Percentiles rank a stretch among this genome's conserved stretches.
phyloP scores from a whole-genome alignment of 2,797 vertebrate species.

The Spea hammondii region DNA sequence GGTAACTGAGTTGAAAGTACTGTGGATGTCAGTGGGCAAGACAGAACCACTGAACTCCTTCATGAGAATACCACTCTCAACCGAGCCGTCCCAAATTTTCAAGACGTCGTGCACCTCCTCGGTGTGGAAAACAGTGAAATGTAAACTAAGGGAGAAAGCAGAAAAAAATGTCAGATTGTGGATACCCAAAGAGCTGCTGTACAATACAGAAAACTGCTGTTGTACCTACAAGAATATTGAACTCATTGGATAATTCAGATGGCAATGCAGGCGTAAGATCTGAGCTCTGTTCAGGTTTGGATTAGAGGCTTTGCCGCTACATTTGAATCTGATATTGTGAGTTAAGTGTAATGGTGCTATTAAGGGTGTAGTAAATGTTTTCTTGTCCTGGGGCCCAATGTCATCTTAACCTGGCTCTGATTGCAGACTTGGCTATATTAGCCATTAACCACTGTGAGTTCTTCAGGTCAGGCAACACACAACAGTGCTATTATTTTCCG shows the following conservation, averaged over 20 bases:
- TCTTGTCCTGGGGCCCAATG: no score
- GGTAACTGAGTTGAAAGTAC: constrained; percentile 90
- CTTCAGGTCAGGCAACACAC: not conserved
- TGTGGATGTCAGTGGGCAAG: constrained; percentile 85
- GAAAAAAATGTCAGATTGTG: not conserved
- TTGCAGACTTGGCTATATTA: not conserved
- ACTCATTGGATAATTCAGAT: not conserved
- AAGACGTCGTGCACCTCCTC: constrained; percentile 94
- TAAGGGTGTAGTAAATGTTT: no score
- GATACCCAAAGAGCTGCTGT: not conserved
- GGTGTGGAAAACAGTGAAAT: constrained; percentile 95
- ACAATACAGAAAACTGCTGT: not conserved
- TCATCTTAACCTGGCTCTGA: no score
- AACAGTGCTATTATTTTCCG: not conserved
- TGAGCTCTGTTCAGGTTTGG: no score
- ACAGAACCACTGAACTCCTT: constrained; percentile 85
- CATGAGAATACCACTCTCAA: constrained; percentile 90
- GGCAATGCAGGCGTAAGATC: no score
- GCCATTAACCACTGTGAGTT: not conserved
- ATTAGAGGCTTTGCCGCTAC: no score
- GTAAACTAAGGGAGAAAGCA: constrained; percentile 72
- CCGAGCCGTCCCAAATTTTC: constrained; percentile 92
- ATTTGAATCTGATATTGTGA: no score
- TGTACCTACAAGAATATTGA: not conserved
- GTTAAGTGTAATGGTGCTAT: no score